Conservation (phyloP, 2,797 vertebrate genomes). For the Mionectes olivaceus region DNA sequence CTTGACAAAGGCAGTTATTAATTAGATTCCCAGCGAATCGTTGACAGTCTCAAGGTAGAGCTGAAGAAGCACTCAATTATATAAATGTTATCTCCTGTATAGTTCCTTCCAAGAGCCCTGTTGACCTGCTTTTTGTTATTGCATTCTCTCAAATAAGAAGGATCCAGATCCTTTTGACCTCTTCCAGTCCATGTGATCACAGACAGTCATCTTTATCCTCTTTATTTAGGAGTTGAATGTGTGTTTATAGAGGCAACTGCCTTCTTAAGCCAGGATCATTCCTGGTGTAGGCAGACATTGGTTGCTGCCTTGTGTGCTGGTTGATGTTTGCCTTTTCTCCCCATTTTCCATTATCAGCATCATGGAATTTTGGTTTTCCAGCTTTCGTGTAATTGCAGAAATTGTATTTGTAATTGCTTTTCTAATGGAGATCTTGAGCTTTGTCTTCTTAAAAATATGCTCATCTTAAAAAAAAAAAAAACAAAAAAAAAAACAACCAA, state of each 20-base stretch:
- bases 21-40: not conserved
- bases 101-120: not conserved
- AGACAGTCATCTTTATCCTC: not conserved
- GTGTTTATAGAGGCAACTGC: not conserved
- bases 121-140: slow-evolving; percentile 17
- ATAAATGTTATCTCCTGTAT: not conserved
- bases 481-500: too few species aligned
- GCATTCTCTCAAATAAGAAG: not conserved
- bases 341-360: not conserved
- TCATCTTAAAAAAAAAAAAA: not conserved
- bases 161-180: not conserved
- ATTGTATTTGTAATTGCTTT: not conserved
- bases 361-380: not conserved
- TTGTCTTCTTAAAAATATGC: not conserved
- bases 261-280: not conserved
- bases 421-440: not conserved
- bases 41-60: slow-evolving; percentile 1
- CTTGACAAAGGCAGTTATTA: not conserved
- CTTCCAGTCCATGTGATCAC: not conserved
- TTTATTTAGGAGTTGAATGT: not conserved
- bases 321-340: not conserved
- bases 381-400: not conserved
- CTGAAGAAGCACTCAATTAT: not conserved
- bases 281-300: not conserved
- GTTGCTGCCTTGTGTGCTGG: not conserved